Conservation (phyloP, 2,888 invertebrate genomes). For the Acrobasis consociella region DNA sequence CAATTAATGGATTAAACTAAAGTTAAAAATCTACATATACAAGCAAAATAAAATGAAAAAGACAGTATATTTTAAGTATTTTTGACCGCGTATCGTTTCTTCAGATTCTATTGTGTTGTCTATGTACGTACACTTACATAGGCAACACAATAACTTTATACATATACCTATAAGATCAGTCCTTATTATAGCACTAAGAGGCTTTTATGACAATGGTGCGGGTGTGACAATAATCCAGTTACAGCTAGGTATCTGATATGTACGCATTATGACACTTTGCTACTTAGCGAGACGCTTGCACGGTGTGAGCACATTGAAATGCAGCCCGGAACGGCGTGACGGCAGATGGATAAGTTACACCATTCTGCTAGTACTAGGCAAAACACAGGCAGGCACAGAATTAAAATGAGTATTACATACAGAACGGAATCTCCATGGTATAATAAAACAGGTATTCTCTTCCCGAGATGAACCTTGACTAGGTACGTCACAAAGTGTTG, state of each 20-base stretch:
- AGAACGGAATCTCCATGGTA: too few relatives aligned
- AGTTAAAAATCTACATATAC: too few relatives aligned
- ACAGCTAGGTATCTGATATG: conserved; percentile 1
- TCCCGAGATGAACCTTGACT: too few relatives aligned
- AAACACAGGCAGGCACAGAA: neutral
- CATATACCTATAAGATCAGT: neutral
- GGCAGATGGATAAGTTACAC: conserved; percentile 3
- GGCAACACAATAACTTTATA: neutral
- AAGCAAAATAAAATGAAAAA: too few relatives aligned
- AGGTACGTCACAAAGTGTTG: too few relatives aligned
- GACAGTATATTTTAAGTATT: too few relatives aligned
- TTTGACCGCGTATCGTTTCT: neutral
- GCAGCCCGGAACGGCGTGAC: conserved; percentile 17
- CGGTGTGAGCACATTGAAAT: conserved; percentile 20
- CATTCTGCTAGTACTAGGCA: neutral
- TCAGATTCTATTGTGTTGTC: too few relatives aligned
- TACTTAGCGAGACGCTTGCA: neutral
- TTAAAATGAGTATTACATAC: too few relatives aligned
- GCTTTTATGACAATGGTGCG: conserved; percentile 10
- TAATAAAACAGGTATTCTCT: too few relatives aligned
- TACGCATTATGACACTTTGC: neutral
- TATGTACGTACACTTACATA: too few relatives aligned
- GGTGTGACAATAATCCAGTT: conserved; percentile 19
- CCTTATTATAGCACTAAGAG: conserved; percentile 12
- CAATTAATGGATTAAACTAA: too few relatives aligned